These are phyloP conservation scores for Lagenorhynchus albirostris DNA, from an alignment of 2,113 vertebrate genomes.

Conservation along the genomic window DNA sequence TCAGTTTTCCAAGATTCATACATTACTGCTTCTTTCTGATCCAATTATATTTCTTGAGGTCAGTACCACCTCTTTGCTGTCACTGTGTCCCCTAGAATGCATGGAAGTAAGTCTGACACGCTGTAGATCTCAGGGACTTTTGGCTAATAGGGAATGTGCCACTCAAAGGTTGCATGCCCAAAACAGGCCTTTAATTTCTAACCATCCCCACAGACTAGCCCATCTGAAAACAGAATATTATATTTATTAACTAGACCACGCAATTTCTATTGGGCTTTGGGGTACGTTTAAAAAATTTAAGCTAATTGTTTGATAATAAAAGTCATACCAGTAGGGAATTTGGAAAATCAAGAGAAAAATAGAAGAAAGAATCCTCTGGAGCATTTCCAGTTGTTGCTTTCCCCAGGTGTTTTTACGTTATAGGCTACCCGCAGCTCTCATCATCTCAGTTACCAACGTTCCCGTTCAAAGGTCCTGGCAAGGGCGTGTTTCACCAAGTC, in stretches of 20 bases:
- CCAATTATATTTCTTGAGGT: not conserved
- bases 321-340: not conserved
- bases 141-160: not conserved
- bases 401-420: rapidly evolving
- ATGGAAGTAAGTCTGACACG: not conserved
- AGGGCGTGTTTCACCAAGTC: rapidly evolving
- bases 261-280: not conserved
- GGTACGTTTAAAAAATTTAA: not conserved
- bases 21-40: not conserved
- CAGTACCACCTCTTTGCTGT: not conserved
- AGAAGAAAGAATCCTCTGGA: not conserved
- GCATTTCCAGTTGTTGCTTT: not conserved
- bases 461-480: not conserved
- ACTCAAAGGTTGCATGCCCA: not conserved
- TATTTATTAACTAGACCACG: conserved; percentile 1
- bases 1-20: not conserved
- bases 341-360: not conserved
- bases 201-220: not conserved
- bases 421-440: not conserved
- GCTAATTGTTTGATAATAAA: conserved; percentile 41
- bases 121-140: not conserved
- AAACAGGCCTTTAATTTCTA: not conserved
- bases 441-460: rapidly evolving
- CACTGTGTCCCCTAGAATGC: not conserved
- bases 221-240: not conserved